Conservation (phyloP, 1,140 invertebrate genomes). For the Eubasilissa regina region DNA sequence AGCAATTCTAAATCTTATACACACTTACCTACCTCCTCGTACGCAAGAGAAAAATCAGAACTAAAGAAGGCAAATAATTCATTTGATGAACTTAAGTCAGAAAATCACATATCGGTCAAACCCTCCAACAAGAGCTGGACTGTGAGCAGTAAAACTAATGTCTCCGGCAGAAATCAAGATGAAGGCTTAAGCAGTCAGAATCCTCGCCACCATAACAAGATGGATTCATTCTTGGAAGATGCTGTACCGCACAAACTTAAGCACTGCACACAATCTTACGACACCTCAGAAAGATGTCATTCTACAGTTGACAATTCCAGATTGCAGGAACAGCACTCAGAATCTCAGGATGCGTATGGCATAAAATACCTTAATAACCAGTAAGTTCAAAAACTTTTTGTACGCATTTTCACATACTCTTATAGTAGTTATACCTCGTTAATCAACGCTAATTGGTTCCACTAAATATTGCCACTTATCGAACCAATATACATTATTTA, state of each 20-base stretch:
- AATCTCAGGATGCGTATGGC: conserved; percentile 26
- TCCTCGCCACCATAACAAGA: conserved; percentile 3
- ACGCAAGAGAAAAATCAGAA: conserved; percentile 43
- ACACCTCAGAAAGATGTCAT: conserved; percentile 43
- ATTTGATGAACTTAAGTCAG: conserved; percentile 38
- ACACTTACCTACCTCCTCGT: conserved; percentile 49
- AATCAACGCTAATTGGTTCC: no score
- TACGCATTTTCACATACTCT: neutral
- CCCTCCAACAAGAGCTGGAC: conserved; percentile 51
- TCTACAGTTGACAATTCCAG: conserved; percentile 22
- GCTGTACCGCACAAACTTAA: neutral
- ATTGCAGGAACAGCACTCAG: conserved; percentile 35
- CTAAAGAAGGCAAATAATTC: conserved; percentile 31
- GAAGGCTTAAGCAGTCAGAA: neutral
- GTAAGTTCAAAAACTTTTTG: conserved; percentile 4
- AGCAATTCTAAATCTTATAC: conserved; percentile 58
- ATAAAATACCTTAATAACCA: conserved; percentile 14
- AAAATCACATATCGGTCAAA: conserved; percentile 41
- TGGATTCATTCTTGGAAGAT: conserved; percentile 15
- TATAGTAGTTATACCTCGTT: neutral
- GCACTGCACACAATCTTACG: neutral
- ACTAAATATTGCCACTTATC: neutral
- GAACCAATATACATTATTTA: no score
- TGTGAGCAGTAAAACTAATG: conserved; percentile 30
- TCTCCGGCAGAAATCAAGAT: neutral